Evolutionary conservation across 2,888 invertebrate species (phyloP), one percentile per base, ranked within the genome.

Genomic region (Synanthedon formicaeformis): DNA sequence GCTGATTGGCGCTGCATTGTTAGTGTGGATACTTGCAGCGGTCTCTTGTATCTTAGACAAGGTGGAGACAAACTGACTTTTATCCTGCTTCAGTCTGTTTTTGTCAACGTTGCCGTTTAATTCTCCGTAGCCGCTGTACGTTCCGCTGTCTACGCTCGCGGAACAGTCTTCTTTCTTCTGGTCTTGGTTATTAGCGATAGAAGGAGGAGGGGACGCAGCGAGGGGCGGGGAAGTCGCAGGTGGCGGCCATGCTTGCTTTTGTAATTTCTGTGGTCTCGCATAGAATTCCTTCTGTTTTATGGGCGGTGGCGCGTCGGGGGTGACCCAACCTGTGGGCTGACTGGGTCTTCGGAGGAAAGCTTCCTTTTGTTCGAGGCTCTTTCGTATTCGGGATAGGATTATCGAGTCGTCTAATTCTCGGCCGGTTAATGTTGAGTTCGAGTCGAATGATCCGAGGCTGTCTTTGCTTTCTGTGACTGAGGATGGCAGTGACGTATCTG

Each of bases 331-430:
- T 53, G 87, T 89, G 23, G 92, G 91, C 66, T 91, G 90, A 73
- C 88, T 91, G 65, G 94, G 93, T 61, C 93, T 89, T 71, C 92
- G 90, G 55, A 96, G 88, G 78, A 96, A 96, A 66, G 96, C 96
- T 75, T 96, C 96, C 76, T 96, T 96, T 72, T 96, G 94, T 72
- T 96, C 95, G 67, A 94, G 92, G 69, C 94, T 95, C 75, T 94
- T 94, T 62, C 94, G 90, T 73, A 95, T 89, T 81, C 94, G 90
- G 59, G 91, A 91, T 89, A 94, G 91, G 66, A 91, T 91, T 50
- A 92, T 88, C 55, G 92, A 92, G 77, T 93, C 93, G 73, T 92
- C 92, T 58, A 91, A 87, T 63, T 91, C 91, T 67, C 90, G 89
- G 55, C 91, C 91, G 48, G 92, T 91, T 52, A 92, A 80, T 51